Base-by-base conservation (phyloP, 2,888 invertebrate genomes). In the Corythucha ciliata region DNA sequence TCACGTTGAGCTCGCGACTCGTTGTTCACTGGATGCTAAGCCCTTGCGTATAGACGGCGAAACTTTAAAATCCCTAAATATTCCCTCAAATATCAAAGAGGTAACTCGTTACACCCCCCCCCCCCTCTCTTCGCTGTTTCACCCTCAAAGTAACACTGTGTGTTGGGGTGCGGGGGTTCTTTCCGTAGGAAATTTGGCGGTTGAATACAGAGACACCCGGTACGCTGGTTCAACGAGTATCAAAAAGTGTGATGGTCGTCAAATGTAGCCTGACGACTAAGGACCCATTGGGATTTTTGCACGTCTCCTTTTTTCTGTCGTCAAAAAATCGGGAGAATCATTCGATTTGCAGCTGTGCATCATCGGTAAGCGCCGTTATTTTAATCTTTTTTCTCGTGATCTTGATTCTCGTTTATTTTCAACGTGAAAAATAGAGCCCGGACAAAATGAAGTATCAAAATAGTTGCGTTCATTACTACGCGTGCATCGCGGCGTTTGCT, bases 381-480 rank as follows among this genome's bases (percentile, higher is more conserved):
- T 21, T 48, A 16, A 12, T 12, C 24, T 12, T 2, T 22, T 39
- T 20, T 8, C 8, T 29, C 12, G 12, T 29, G 12, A 29, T 10
- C 10, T 33, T 33, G 8, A n/a, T n/a, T n/a, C n/a, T n/a, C n/a
- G n/a, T n/a, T n/a, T 33, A 16, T 33, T 33, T 33, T 33, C 18
- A 33, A 18, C 16, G 33, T 33, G 18, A 33, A 33, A 33, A 33
- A 5, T 33, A 14, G 8, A 33, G 16, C 4, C 14, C 18, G 33
- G 33, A 33, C 8, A 33, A 33, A 33, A 33, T n/a, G n/a, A n/a
- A n/a, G n/a, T n/a, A n/a, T n/a, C n/a, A n/a, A n/a, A n/a, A n/a
- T n/a, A n/a, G 36, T 59, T 83, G 83, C 67, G 71, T 81, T 34
- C 83, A 83, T 67, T 81, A 78, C 67, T 81, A 80, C 66, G 77